Percentiles rank a stretch among this genome's conserved stretches.
phyloP scores from a whole-genome alignment of 2,797 vertebrate genomes.

The Pseudomugil gertrudae region DNA sequence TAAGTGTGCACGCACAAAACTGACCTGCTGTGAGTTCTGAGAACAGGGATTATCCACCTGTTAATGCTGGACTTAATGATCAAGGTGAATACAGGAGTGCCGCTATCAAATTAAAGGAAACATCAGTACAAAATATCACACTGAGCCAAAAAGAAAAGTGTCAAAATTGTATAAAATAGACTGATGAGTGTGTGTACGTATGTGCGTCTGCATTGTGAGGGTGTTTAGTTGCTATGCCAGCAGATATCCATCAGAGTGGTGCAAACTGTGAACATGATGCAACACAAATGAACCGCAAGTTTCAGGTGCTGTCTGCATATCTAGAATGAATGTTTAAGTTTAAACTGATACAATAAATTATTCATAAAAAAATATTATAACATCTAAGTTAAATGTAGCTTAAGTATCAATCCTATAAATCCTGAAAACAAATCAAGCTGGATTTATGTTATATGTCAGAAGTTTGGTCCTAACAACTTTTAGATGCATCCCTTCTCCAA shows the following conservation, averaged over 20 bases:
- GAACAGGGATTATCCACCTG: constrained; percentile 52
- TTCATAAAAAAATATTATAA: neutral
- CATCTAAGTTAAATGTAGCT: neutral
- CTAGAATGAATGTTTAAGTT: neutral
- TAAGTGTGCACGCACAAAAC: constrained; percentile 38
- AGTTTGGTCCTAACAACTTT: too few relatives aligned
- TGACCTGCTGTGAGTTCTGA: constrained; percentile 41
- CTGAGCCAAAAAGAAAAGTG: constrained; percentile 42
- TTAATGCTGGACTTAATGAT: constrained; percentile 52
- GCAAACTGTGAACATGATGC: neutral
- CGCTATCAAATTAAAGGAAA: constrained; percentile 51
- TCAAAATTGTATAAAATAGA: constrained; percentile 35
- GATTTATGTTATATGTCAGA: too few relatives aligned
- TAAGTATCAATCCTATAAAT: neutral
- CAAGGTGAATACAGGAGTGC: constrained; percentile 38
- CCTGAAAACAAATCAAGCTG: too few relatives aligned
- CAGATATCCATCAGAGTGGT: neutral
- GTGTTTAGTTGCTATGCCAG: constrained; percentile 1
- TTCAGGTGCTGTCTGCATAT: neutral
- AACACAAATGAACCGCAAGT: neutral
- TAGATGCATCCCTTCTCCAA: too few relatives aligned
- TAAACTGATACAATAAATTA: neutral
- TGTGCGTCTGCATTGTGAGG: neutral
- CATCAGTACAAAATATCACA: constrained; percentile 38
- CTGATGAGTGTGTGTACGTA: neutral